phyloP scores from a whole-genome alignment of 2,113 vertebrate species.

The Thalassarche chlororhynchos region DNA sequence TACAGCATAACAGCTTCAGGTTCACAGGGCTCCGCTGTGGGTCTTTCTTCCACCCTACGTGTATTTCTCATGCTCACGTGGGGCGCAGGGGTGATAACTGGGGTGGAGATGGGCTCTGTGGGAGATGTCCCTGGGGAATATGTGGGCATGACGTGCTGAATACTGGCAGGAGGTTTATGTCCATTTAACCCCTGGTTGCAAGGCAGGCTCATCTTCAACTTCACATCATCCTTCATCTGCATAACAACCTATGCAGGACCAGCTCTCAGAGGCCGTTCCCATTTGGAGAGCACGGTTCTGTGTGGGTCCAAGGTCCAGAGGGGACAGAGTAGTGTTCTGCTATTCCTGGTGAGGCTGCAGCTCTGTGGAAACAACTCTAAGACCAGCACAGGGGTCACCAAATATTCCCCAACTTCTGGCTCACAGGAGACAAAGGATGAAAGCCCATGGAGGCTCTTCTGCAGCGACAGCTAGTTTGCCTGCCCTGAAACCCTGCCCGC shows the following conservation, averaged over 20 bases:
- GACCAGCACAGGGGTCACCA: background rate
- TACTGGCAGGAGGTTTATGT: background rate
- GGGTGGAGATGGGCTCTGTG: background rate
- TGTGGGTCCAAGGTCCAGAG: background rate
- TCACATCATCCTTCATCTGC: background rate
- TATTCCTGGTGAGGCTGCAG: background rate
- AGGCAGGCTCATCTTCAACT: background rate
- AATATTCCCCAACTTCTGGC: background rate
- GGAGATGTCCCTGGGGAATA: background rate
- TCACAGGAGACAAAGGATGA: background rate
- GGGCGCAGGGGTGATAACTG: background rate
- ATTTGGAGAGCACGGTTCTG: rapidly evolving
- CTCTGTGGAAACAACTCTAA: background rate
- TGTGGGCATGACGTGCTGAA: background rate
- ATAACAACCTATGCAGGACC: rapidly evolving
- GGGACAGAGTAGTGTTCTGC: background rate
- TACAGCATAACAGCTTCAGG: background rate
- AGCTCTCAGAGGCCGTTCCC: background rate
- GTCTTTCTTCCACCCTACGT: rapidly evolving
- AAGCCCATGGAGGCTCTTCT: background rate
- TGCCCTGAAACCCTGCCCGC: background rate
- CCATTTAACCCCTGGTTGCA: background rate
- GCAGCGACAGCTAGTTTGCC: too few species aligned
- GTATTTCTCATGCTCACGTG: background rate
- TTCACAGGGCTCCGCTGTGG: background rate